These are phyloP conservation scores for Zelleria hepariella DNA, from an alignment of 2,888 invertebrate genomes.

Conservation along the genomic window DNA sequence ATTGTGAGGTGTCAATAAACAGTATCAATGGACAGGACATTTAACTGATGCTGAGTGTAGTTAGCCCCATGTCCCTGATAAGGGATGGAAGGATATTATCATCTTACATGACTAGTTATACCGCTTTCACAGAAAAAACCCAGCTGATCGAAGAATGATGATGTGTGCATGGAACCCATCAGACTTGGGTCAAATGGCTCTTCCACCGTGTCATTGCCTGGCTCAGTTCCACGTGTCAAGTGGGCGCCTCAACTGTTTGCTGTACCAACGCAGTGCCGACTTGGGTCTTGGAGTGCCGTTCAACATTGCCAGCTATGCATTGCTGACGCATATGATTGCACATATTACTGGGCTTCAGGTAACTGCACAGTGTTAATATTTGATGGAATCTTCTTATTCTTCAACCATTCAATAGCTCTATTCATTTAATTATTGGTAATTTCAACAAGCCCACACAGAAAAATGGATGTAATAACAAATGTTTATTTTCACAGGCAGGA, in stretches of 20 bases:
- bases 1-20: too few species aligned
- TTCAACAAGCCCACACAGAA: too few species aligned
- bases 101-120: background rate
- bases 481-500: constrained; percentile 76
- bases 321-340: constrained; percentile 96
- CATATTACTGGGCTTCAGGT: constrained; percentile 93
- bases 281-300: constrained; percentile 99
- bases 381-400: too few species aligned
- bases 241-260: constrained; percentile 88
- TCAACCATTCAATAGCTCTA: too few species aligned
- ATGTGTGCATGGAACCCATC: constrained; percentile 96
- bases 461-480: too few species aligned
- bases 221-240: constrained; percentile 93
- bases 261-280: constrained; percentile 97
- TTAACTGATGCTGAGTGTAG: too few species aligned
- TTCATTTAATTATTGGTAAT: too few species aligned
- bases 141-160: constrained; percentile 90
- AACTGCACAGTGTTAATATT: constrained; percentile 8
- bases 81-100: too few species aligned
- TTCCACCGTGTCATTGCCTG: constrained; percentile 97
- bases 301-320: constrained; percentile 96
- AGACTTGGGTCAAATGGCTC: constrained; percentile 91
- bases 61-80: too few species aligned
- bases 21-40: too few species aligned
- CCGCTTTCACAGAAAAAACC: constrained; percentile 71